Conservation (phyloP, 2,888 invertebrate genomes). For the Eudemis profundana region DNA sequence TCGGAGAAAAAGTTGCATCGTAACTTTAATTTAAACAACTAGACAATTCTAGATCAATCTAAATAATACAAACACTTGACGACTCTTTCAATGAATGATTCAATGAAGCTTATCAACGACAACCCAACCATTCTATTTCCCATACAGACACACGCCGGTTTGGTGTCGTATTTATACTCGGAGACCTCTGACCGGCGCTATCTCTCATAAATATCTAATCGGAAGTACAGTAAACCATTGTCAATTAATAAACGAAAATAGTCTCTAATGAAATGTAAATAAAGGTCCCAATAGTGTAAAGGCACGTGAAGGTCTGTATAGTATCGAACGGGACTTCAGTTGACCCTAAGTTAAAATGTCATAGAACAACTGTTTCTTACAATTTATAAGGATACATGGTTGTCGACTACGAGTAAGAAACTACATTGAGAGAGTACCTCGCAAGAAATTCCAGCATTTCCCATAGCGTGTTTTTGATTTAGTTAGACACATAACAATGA, state of each 20-base stretch:
- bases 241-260: conserved; percentile 27
- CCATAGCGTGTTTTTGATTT: not conserved
- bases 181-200: conserved; percentile 41
- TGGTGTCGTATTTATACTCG: conserved; percentile 34
- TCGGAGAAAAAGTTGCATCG: not conserved
- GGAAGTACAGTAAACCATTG: conserved; percentile 23
- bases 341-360: conserved; percentile 33
- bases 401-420: conserved; percentile 7
- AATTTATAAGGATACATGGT: conserved; percentile 16
- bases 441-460: not conserved
- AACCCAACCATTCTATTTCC: conserved; percentile 9
- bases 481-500: too few relatives aligned
- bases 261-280: conserved; percentile 3
- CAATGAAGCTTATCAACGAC: conserved; percentile 7
- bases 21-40: not conserved
- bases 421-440: not conserved
- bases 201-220: conserved; percentile 42
- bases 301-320: not conserved
- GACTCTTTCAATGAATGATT: conserved; percentile 7
- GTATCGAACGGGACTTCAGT: conserved; percentile 25
- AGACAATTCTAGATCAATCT: not conserved
- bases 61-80: conserved; percentile 6
- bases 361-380: conserved; percentile 19
- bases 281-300: not conserved
- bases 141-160: conserved; percentile 4